Percentiles rank a stretch among this genome's conserved stretches.
Conservation (phyloP, 2,797 vertebrate genomes). For the Spondyliosoma cantharus region DNA sequence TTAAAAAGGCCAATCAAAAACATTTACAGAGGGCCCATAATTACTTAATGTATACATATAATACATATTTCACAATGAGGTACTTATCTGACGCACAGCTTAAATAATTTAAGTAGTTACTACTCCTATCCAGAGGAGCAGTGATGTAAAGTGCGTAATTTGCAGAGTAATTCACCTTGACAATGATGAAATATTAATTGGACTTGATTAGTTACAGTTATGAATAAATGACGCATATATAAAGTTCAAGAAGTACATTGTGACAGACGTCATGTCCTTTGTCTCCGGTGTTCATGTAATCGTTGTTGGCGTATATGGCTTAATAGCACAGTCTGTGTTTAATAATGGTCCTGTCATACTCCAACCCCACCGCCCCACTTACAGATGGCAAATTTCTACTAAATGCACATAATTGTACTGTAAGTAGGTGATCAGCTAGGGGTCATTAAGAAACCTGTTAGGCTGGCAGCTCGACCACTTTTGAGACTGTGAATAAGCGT, state of each 20-base stretch:
- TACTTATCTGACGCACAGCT: neutral
- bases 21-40: neutral
- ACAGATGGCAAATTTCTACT: conserved; percentile 16
- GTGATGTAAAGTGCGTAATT: neutral
- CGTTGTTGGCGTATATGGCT: neutral
- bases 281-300: neutral
- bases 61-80: neutral
- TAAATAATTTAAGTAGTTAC: neutral
- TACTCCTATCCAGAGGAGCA: neutral
- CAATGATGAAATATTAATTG: neutral
- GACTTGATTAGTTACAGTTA: neutral
- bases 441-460: conserved; percentile 21
- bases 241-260: neutral
- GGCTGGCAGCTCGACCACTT: neutral
- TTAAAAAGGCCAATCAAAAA: neutral
- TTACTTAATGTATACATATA: neutral
- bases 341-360: neutral
- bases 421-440: conserved; percentile 19
- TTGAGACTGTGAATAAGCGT: conserved; percentile 6
- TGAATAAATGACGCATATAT: neutral
- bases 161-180: neutral
- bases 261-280: neutral
- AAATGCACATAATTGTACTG: conserved; percentile 5
- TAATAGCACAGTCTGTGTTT: neutral
- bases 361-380: neutral